A percentile compares a stretch with the other conserved stretches of the same genome.
Conservation (phyloP, 2,113 vertebrate species). For the Spheniscus mendiculus region DNA sequence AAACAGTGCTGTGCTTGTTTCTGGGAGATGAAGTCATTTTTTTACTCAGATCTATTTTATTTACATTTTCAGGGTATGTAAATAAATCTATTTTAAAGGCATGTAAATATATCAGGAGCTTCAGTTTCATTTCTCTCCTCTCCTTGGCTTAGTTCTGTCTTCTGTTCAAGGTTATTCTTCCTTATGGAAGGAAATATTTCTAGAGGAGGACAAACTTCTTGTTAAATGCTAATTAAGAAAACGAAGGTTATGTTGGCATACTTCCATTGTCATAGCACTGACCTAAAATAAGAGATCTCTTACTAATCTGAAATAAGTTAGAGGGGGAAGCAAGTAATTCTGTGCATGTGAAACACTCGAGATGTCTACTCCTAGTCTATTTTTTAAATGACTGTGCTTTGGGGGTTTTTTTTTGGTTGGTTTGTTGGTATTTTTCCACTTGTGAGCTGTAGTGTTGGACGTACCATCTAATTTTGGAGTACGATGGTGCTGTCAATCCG, state of each 20-base stretch:
- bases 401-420: too few species aligned
- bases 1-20: neutral
- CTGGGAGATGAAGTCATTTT: conserved; percentile 1
- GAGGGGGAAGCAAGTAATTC: neutral
- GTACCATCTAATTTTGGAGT: neutral
- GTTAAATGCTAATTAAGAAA: conserved; percentile 70
- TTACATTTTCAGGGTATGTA: neutral
- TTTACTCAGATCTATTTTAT: conserved; percentile 19
- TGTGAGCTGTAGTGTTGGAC: neutral
- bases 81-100: conserved; percentile 32
- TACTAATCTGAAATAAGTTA: conserved; percentile 55
- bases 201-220: conserved; percentile 45
- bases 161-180: conserved; percentile 68
- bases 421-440: neutral
- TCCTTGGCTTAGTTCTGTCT: conserved; percentile 25
- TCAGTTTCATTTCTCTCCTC: conserved; percentile 5
- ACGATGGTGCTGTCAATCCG: neutral
- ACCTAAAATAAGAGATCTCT: conserved; percentile 41
- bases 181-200: conserved; percentile 60
- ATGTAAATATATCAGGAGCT: neutral
- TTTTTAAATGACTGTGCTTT: neutral
- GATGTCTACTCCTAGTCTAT: neutral
- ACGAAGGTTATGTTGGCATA: conserved; percentile 61
- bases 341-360: neutral
- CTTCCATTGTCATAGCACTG: conserved; percentile 59